Evolutionary conservation across 2,113 vertebrate genomes (phyloP).

Genomic region (Lepisosteus osseus): DNA sequence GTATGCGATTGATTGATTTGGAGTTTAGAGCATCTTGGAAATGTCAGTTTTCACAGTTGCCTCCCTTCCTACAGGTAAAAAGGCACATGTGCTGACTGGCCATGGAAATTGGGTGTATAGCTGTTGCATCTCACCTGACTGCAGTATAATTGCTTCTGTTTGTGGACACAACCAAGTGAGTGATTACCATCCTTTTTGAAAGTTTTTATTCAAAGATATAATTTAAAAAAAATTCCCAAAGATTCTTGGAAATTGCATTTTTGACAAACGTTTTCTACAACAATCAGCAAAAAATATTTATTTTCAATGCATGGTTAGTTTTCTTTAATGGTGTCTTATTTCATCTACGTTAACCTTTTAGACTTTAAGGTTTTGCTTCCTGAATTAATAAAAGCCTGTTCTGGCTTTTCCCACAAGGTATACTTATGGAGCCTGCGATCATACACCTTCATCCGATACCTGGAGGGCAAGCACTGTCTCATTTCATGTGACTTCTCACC

Average conservation of each 20-base stretch:
- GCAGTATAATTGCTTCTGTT: conserved; percentile 88
- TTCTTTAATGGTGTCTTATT: too few relatives aligned
- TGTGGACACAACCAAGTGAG: conserved; percentile 89
- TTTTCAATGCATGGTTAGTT: too few relatives aligned
- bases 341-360: too few relatives aligned
- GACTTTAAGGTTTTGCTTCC: too few relatives aligned
- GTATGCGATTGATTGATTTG: too few relatives aligned
- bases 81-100: conserved; percentile 80
- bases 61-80: conserved; percentile 65
- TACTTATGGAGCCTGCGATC: conserved; percentile 92
- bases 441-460: conserved; percentile 83
- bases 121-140: conserved; percentile 88
- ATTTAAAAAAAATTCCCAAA: too few relatives aligned
- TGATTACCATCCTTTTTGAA: conserved; percentile 12
- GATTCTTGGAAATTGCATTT: too few relatives aligned
- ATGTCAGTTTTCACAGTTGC: background rate
- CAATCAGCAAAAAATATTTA: too few relatives aligned
- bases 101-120: conserved; percentile 91
- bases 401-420: conserved; percentile 64
- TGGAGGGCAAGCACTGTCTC: conserved; percentile 79
- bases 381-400: too few relatives aligned
- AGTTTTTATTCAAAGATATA: too few relatives aligned
- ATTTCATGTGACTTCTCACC: conserved; percentile 93
- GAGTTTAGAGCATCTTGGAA: too few relatives aligned
- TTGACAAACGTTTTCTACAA: too few relatives aligned